Conservation (phyloP, 2,113 vertebrate species). For the Ceuthmochares aereus region DNA sequence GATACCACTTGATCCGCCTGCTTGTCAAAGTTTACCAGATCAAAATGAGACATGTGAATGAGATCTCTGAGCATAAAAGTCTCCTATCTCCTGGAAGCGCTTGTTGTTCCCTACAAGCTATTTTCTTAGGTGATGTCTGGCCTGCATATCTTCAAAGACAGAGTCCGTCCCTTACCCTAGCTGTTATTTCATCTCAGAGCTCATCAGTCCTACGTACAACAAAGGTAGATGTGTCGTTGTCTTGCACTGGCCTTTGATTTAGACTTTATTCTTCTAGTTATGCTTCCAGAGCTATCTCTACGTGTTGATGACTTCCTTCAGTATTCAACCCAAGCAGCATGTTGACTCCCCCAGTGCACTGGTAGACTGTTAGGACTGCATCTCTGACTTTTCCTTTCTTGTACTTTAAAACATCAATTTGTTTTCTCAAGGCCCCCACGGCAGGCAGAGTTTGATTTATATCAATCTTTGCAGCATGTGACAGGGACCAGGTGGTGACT, state of each 20-base stretch:
- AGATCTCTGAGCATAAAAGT: neutral
- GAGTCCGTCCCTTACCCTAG: neutral
- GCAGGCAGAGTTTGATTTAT: conserved; percentile 25
- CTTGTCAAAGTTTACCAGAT: neutral
- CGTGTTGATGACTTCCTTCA: neutral
- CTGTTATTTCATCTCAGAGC: neutral
- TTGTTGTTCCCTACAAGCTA: neutral
- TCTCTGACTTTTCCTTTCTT: neutral
- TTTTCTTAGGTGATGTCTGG: neutral
- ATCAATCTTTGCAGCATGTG: neutral
- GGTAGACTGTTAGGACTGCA: neutral
- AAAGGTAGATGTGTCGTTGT: neutral
- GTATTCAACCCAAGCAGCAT: neutral
- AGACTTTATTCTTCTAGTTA: neutral
- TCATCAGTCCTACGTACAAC: neutral
- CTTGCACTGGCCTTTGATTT: neutral
- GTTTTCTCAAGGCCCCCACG: neutral
- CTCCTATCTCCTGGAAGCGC: neutral
- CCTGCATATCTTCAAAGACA: neutral
- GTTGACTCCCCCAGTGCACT: neutral
- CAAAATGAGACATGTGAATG: neutral
- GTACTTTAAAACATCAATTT: neutral
- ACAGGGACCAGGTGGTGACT: conserved; percentile 42
- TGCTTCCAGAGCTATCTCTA: neutral
- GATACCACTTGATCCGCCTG: neutral